A percentile compares a stretch with the other conserved stretches of the same genome.
Evolutionary conservation across 64 coral and sea anemone species (phyloP).

Genomic region (Stichodactyla mertensii): DNA sequence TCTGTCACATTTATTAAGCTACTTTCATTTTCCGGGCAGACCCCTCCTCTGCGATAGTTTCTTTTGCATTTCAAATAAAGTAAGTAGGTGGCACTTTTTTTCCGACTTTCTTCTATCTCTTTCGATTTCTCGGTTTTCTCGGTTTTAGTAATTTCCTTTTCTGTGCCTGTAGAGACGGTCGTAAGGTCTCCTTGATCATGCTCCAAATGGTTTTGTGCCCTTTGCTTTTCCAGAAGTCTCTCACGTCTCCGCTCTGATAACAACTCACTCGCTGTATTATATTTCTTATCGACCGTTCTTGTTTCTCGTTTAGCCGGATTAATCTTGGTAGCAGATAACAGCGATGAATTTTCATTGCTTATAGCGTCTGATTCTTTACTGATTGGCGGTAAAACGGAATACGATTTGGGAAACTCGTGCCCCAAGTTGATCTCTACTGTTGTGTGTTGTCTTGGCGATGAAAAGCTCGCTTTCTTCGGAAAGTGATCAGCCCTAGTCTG

Average conservation of each 20-base stretch:
- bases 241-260: constrained; percentile 40
- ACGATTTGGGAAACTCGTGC: constrained; percentile 65
- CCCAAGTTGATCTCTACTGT: constrained; percentile 20
- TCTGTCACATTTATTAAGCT: constrained; percentile 77
- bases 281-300: background rate
- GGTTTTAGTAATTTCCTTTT: background rate
- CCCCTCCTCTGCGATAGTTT: constrained; percentile 50
- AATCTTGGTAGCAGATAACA: constrained; percentile 1
- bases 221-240: constrained; percentile 15
- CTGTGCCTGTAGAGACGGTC: background rate
- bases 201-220: constrained; percentile 1
- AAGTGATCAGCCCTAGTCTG: background rate
- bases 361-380: background rate
- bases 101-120: constrained; percentile 21
- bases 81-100: constrained; percentile 55
- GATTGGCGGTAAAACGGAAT: constrained; percentile 72
- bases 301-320: background rate
- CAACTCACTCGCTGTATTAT: background rate
- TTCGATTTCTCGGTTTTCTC: background rate
- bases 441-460: constrained; percentile 16
- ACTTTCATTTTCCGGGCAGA: constrained; percentile 75
- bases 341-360: background rate
- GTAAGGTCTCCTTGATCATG: background rate
- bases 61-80: constrained; percentile 63
- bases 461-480: background rate